phyloP scores from a whole-genome alignment of 1,140 invertebrate species.

The Mya arenaria region DNA sequence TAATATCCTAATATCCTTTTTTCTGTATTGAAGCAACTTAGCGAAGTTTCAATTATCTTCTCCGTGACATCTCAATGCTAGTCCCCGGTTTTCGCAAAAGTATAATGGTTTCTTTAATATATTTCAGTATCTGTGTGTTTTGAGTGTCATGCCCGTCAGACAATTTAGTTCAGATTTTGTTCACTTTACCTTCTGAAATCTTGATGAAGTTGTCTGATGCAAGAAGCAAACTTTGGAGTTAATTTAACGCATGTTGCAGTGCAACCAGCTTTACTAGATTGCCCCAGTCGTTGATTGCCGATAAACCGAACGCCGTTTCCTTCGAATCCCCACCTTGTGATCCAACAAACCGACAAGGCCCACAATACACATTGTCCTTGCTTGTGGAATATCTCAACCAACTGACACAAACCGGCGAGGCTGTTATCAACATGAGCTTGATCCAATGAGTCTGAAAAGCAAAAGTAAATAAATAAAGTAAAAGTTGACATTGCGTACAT shows the following conservation, averaged over 20 bases:
- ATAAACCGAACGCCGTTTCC: background rate
- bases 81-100: background rate
- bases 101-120: constrained; percentile 9
- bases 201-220: background rate
- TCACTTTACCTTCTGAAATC: background rate
- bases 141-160: background rate
- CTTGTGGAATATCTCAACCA: constrained; percentile 5
- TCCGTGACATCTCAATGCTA: background rate
- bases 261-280: background rate
- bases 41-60: background rate
- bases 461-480: no score
- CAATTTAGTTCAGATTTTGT: background rate
- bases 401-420: background rate
- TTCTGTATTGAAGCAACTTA: no score
- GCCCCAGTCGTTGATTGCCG: background rate
- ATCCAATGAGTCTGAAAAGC: no score
- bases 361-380: constrained; percentile 7
- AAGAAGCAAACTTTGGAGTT: background rate
- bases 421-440: no score
- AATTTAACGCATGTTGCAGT: background rate
- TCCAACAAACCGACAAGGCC: background rate
- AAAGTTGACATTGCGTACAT: no score
- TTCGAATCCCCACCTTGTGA: no score
- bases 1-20: no score
- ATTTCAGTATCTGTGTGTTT: background rate